Base-by-base conservation (phyloP, 2,888 invertebrate species). In the Muschampia plurimacula region DNA sequence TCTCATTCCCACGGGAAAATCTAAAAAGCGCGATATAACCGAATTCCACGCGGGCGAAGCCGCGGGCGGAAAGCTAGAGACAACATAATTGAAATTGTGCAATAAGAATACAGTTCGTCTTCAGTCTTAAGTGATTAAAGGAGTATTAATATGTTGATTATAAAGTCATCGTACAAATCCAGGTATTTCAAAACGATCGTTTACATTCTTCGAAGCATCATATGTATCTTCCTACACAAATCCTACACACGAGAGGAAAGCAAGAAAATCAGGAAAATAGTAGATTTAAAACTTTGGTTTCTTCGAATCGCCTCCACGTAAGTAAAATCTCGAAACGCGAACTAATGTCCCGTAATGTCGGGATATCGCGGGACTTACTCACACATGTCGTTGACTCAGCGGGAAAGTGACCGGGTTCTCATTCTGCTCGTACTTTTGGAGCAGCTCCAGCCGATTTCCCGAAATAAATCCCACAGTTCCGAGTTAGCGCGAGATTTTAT, bases 401-500 rank as follows among this genome's bases (percentile, higher is more conserved):
- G 86, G 82, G 86, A 86, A 90, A 91, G 89, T 92, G 93, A 89
- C 90, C 88, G 91, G 88, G 83, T 88, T 89, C 85, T 85, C 88
- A 89, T 88, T 88, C 86, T 83, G 82, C 82, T 78, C 74, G 83
- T 81, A 83, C 83, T 88, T 89, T 93, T 94, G 93, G 93, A 93
- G 88, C 86, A 84, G 85, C 88, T 94, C 93, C 93, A 94, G 93
- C 84, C 86, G 84, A 83, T 86, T 86, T 92, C 89, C 89, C 85
- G 88, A 93, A 94, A 94, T 94, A 94, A 89, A 90, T 84, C 78
- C 79, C 79, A 73, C 83, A 83, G 88, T 89, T 89, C 86, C 83
- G 83, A 87, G 86, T 87, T 88, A 82, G 83, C 83, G 84, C 85
- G 86, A 85, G 84, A 85, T 89, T 89, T 88, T 88, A 89, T 88